Conservation (phyloP, 2,113 vertebrate species). For the Halcyon senegalensis region DNA sequence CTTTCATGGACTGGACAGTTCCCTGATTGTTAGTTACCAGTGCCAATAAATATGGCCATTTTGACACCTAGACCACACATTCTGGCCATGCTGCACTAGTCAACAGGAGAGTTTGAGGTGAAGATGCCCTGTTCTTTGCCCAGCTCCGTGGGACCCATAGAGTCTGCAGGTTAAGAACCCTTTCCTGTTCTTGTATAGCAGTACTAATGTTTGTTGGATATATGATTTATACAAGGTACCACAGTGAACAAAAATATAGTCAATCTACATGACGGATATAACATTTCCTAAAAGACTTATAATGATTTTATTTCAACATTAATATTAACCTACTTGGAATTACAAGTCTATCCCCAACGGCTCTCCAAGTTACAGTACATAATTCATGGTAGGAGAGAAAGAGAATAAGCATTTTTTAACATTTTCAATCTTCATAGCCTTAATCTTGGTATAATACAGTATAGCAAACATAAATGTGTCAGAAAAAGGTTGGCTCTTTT, state of each 20-base stretch:
- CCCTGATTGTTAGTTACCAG: neutral
- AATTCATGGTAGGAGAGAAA: neutral
- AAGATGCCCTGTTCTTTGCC: neutral
- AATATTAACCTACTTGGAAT: constrained; percentile 28
- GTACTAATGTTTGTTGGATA: neutral
- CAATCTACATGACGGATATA: neutral
- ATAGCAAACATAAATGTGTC: neutral
- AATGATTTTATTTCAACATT: constrained; percentile 14
- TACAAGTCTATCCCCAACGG: neutral
- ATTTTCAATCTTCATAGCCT: neutral
- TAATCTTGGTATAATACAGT: neutral
- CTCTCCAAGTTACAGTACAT: neutral
- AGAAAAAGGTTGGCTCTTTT: neutral
- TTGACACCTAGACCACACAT: neutral
- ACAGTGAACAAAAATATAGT: constrained; percentile 1
- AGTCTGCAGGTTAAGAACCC: neutral
- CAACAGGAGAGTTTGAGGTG: neutral
- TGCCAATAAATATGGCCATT: neutral
- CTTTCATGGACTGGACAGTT: neutral
- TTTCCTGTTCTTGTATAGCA: neutral
- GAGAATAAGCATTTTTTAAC: neutral
- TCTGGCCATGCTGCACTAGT: neutral
- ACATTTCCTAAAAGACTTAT: constrained; percentile 1
- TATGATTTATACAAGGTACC: neutral
- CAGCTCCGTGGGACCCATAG: neutral